Conservation (phyloP, 1,140 invertebrate genomes). For the Brachionus angularis region DNA sequence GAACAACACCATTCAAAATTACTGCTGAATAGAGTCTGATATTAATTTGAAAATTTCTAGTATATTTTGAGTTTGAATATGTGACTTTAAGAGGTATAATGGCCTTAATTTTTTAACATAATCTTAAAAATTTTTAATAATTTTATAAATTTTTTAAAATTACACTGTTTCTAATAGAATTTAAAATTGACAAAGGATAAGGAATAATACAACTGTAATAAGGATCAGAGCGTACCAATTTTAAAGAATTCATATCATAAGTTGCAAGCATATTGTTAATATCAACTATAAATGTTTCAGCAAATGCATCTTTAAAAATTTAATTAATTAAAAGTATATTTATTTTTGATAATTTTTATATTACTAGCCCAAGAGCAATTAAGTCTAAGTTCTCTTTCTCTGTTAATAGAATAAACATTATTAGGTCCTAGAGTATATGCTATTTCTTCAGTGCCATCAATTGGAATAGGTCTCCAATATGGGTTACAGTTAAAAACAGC, state of each 20-base stretch:
- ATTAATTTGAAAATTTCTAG: not conserved
- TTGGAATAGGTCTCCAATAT: not conserved
- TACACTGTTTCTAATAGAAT: no score
- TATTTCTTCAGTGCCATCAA: conserved; percentile 34
- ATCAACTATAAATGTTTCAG: conserved; percentile 7
- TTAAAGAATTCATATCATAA: not conserved
- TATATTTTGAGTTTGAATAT: conserved; percentile 14
- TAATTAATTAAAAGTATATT: not conserved
- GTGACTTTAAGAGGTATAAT: not conserved
- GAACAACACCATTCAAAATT: not conserved
- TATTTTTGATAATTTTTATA: not conserved
- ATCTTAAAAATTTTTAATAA: no score
- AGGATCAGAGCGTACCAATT: not conserved
- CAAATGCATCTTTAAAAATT: not conserved
- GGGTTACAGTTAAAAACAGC: not conserved
- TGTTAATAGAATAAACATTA: not conserved
- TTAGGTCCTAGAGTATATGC: not conserved
- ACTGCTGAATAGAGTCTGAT: not conserved
- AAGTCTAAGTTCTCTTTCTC: conserved; percentile 25
- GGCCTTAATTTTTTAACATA: no score
- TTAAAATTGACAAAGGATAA: no score
- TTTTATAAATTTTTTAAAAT: no score
- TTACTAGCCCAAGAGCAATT: conserved; percentile 16
- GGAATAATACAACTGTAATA: conserved; percentile 5
- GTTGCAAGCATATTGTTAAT: not conserved